phyloP scores from a whole-genome alignment of 2,888 invertebrate genomes.

The Miltochrista miniata region DNA sequence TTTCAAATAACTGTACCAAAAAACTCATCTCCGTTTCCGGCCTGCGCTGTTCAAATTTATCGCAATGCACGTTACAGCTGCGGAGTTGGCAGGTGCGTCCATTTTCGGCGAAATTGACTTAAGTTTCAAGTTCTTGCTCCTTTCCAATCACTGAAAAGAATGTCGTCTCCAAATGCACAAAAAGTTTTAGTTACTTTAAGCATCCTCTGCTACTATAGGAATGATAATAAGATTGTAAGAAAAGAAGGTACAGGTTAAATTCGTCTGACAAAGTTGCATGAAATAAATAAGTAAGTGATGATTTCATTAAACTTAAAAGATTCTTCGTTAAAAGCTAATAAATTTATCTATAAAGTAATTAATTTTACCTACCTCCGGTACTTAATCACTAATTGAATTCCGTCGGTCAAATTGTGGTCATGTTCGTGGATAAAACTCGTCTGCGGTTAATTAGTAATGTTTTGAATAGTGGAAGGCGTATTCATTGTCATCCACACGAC shows the following conservation, averaged over 20 bases:
- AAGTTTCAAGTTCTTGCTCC: constrained; percentile 14
- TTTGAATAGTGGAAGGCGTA: background rate
- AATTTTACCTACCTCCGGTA: background rate
- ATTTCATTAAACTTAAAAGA: background rate
- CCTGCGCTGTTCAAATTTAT: constrained; percentile 33
- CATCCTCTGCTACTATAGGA: constrained; percentile 10
- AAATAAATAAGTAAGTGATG: background rate
- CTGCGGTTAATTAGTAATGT: background rate
- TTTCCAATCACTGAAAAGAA: constrained; percentile 26
- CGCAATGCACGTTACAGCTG: constrained; percentile 36
- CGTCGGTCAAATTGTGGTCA: background rate
- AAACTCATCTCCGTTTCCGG: constrained; percentile 34
- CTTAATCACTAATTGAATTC: background rate
- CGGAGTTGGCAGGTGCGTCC: constrained; percentile 52
- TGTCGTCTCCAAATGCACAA: constrained; percentile 21
- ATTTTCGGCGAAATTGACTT: constrained; percentile 52
- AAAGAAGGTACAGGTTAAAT: constrained; percentile 10
- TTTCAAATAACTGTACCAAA: constrained; percentile 15
- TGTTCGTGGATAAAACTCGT: background rate
- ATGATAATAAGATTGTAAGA: constrained; percentile 9
- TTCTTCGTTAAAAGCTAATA: no score
- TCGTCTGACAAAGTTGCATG: background rate
- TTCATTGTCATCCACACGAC: no score
- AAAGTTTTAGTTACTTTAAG: constrained; percentile 21
- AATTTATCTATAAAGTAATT: background rate